Evolutionary conservation across 2,797 vertebrate genomes (phyloP).

Genomic region (Clamator glandarius): DNA sequence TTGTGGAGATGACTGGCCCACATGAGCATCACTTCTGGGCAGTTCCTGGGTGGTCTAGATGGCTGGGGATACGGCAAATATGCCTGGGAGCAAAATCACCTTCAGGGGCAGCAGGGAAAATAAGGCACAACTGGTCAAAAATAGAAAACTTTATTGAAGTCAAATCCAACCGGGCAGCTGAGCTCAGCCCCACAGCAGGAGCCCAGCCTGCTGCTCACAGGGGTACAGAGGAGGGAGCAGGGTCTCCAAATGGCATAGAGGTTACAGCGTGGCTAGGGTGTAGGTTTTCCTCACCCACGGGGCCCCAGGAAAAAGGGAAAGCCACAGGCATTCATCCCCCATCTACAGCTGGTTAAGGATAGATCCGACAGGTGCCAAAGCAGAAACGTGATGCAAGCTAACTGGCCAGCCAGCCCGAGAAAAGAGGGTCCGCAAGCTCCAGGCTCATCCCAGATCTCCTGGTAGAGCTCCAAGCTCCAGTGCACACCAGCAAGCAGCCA

Average conservation of each 20-base stretch:
- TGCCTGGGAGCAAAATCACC: background rate
- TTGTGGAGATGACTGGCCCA: background rate
- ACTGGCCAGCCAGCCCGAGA: background rate
- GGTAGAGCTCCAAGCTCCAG: slow-evolving; percentile 41
- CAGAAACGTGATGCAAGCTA: slow-evolving; percentile 38
- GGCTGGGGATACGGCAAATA: background rate
- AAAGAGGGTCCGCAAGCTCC: slow-evolving; percentile 29
- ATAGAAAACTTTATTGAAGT: slow-evolving; percentile 82
- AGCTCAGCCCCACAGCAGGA: slow-evolving; percentile 45
- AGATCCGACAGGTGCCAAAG: slow-evolving; percentile 49
- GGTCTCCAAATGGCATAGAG: background rate
- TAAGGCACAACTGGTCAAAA: slow-evolving; percentile 78
- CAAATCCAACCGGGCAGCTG: slow-evolving; percentile 55
- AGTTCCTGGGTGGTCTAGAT: background rate
- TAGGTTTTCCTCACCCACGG: background rate
- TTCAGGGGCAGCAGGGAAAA: slow-evolving; percentile 68
- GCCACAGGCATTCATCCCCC: background rate
- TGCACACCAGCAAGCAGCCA: slow-evolving; percentile 54
- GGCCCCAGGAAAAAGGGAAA: slow-evolving; percentile 9
- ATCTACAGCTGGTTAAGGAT: slow-evolving; percentile 8
- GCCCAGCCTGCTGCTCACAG: slow-evolving; percentile 31
- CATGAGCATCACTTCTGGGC: background rate
- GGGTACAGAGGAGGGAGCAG: slow-evolving; percentile 37
- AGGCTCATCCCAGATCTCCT: background rate
- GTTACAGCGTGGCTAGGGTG: background rate